Evolutionary conservation across 2,113 vertebrate genomes (phyloP), one percentile per base, ranked within the genome.

Genomic region (Casuarius casuarius): DNA sequence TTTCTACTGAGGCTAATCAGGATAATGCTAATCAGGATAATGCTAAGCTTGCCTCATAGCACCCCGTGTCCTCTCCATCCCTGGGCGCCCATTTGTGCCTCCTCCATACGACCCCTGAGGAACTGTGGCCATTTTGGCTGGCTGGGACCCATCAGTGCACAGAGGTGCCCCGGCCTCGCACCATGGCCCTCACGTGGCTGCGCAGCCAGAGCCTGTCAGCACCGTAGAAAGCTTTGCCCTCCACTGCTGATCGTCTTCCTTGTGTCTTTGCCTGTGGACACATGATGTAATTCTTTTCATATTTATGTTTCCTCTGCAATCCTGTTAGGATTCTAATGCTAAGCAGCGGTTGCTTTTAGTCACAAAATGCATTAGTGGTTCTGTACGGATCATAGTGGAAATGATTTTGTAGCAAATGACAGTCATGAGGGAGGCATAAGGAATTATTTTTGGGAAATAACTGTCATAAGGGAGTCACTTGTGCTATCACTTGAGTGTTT

Each of bases 391-490:
- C 84, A 78, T 29, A 83, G 74, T 89, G 61, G 76, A 94, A 95
- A 87, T 65, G 26, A 87, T 92, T 95, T 95, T 94, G 73, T 74
- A 91, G 90, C 56, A 94, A 92, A 94, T 92, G 75, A 80, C 71
- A 97, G 84, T 82, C 85, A 94, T 28, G 56, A 90, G 84, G 68
- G 88, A 93, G 74, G 63, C 67, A 95, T 90, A 92, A 92, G 83
- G n/a, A 94, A 94, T 84, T 89, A 75, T 96, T 96, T 95, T 92
- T 0, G 68, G 80, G 80, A 82, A 95, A 80, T 89, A 96, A 79
- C 72, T 92, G 78, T 82, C n/a, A 44, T 87, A 94, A 90, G 80
- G 81, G 87, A 96, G 59, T 89, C 92, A 88, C 83, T 95, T 87
- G 33, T 78, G 70, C 33, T 92, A 78, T 90, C 0, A 0, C 59